phyloP scores from a whole-genome alignment of 2,113 vertebrate species.

The Desmodus rotundus region DNA sequence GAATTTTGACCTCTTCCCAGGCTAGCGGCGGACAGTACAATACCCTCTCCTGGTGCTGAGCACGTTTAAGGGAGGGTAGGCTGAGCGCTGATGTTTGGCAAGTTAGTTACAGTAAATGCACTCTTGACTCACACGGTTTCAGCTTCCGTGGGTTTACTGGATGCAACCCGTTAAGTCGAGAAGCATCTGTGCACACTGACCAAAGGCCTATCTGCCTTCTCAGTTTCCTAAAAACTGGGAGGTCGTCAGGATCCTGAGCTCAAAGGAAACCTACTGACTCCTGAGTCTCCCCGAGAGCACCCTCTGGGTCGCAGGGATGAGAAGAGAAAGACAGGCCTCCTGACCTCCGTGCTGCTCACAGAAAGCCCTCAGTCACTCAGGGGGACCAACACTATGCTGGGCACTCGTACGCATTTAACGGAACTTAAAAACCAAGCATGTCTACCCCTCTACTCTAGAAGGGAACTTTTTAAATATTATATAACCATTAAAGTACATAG shows the following conservation, averaged over 20 bases:
- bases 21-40: too few relatives aligned
- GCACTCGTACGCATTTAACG: fast-evolving
- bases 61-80: neutral
- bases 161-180: neutral
- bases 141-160: too few relatives aligned
- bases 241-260: neutral
- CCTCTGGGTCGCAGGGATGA: neutral
- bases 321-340: neutral
- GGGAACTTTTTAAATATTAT: too few relatives aligned
- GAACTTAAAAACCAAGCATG: neutral
- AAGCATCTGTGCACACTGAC: neutral
- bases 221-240: neutral
- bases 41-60: neutral
- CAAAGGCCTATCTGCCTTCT: neutral
- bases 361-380: neutral
- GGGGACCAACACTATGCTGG: fast-evolving
- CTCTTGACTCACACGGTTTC: neutral
- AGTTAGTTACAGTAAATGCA: neutral
- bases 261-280: neutral
- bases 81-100: neutral
- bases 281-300: neutral
- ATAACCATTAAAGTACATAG: neutral
- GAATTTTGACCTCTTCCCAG: neutral
- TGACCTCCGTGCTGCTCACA: neutral
- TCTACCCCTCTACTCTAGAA: neutral